A percentile compares a stretch with the other conserved stretches of the same genome.
phyloP scores from a whole-genome alignment of 2,113 vertebrate genomes.

The Butorides virescens region DNA sequence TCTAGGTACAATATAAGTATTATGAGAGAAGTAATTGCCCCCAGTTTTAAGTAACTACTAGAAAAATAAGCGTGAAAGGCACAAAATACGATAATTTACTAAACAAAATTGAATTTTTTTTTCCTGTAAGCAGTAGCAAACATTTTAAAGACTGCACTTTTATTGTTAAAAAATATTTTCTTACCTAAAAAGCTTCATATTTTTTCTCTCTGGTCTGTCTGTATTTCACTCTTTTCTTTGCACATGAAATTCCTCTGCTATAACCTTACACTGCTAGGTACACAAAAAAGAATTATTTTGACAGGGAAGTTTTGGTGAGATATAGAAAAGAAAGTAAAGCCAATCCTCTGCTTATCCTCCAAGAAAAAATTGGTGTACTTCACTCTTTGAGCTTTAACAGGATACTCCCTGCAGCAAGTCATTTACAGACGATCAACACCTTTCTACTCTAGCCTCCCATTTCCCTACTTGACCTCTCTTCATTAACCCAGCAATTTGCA shows the following conservation, averaged over 20 bases:
- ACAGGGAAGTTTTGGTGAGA: not conserved
- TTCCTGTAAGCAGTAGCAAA: not conserved
- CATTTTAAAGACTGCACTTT: not conserved
- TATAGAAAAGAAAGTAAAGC: not conserved
- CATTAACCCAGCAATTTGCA: conserved; percentile 23
- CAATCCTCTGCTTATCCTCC: not conserved
- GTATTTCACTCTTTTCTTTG: not conserved
- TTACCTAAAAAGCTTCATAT: not conserved
- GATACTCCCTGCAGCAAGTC: not conserved
- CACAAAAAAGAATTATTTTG: not conserved
- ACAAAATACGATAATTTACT: not conserved
- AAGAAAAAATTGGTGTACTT: not conserved
- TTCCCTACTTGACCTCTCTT: conserved; percentile 36
- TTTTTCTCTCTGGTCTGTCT: not conserved
- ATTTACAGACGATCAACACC: conserved; percentile 25
- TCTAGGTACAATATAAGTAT: not conserved
- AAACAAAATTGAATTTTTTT: not conserved
- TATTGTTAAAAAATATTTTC: not conserved
- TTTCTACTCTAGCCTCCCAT: not conserved
- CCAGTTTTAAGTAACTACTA: not conserved
- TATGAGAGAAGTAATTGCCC: not conserved
- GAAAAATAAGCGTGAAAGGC: not conserved
- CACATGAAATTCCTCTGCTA: not conserved
- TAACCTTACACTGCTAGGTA: not conserved
- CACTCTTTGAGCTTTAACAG: not conserved